A percentile compares a stretch with the other conserved stretches of the same genome.
Evolutionary conservation across 92 coral and sea anemone genomes (phyloP).

Genomic region (Porites evermanni): DNA sequence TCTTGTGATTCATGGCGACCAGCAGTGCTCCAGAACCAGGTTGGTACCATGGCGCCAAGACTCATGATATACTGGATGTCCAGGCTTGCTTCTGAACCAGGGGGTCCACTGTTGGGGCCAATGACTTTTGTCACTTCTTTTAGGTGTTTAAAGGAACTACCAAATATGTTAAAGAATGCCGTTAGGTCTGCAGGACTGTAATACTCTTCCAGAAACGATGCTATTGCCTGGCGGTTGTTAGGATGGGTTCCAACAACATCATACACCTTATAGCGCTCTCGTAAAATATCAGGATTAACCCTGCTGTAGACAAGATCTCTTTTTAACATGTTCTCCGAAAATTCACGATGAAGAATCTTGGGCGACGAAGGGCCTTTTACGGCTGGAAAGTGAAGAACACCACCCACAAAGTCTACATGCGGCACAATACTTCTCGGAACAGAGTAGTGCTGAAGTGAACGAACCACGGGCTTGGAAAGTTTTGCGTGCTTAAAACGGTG

Average conservation of each 20-base stretch:
- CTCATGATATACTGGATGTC: conserved; percentile 99
- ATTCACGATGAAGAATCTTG: background rate
- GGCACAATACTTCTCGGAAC: conserved; percentile 77
- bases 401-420: conserved; percentile 95
- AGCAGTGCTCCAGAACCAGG: conserved; percentile 99
- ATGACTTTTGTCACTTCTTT: conserved; percentile 83
- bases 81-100: conserved; percentile 97
- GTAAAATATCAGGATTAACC: conserved; percentile 86
- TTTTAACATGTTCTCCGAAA: conserved; percentile 5
- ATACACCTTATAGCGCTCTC: conserved; percentile 86
- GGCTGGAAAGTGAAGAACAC: conserved; percentile 92
- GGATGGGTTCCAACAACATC: conserved; percentile 84
- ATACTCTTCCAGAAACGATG: conserved; percentile 90
- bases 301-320: conserved; percentile 81
- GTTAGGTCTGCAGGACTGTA: conserved; percentile 75
- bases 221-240: conserved; percentile 85
- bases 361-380: conserved; percentile 73
- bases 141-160: conserved; percentile 81
- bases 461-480: conserved; percentile 68
- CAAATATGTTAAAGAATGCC: conserved; percentile 85
- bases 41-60: conserved; percentile 93
- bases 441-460: conserved; percentile 80
- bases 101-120: conserved; percentile 92
- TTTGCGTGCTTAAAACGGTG: conserved; percentile 76
- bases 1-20: conserved; percentile 93